Evolutionary conservation across 2,888 invertebrate species (phyloP), one percentile per base, ranked within the genome.

Genomic region (Halocaridina rubra): DNA sequence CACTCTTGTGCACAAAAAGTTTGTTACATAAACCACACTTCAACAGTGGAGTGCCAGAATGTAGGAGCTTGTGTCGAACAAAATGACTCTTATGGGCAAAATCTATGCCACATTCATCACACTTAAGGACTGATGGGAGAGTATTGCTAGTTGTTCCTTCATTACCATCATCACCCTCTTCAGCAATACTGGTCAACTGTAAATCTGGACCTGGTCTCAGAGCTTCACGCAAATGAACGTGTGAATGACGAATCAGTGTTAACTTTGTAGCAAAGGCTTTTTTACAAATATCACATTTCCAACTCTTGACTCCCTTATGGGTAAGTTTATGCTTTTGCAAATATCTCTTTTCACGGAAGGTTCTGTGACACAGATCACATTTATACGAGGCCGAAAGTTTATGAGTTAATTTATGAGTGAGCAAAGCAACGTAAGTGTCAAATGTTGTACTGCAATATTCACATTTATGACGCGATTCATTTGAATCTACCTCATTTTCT

Each of bases 201-300:
- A n/a, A n/a, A 27, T 80, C 84, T 24, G 84, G 80, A 5, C 80
- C 84, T 10, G 88, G 88, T n/a, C 75, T 57, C 16, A 88, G 81
- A 16, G 88, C 88, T 67, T 88, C 88, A 32, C 88, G 75, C 5
- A 88, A 74, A 69, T 88, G 88, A 4, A 88, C 88, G 46, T 88
- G 88, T 4, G 88, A 88, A 64, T 88, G 88, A 16, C 88, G 39
- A n/a, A 88, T 88, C 30, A 88, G 75, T 19, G 88, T 88, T 2
- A 88, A 81, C 59, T 88, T 88, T 13, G 88, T 85, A 19, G 88
- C 85, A 76, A 88, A 88, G 19, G 85, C 86, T 79, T 88, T 88
- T 67, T 86, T 85, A 39, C 88, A 88, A 32, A 87, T 88, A 57
- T 86, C 85, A 81, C 88, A 88, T 46, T 85, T 82, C 85, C 88